Conservation (phyloP, 2,888 invertebrate species). For the Hypena proboscidalis region DNA sequence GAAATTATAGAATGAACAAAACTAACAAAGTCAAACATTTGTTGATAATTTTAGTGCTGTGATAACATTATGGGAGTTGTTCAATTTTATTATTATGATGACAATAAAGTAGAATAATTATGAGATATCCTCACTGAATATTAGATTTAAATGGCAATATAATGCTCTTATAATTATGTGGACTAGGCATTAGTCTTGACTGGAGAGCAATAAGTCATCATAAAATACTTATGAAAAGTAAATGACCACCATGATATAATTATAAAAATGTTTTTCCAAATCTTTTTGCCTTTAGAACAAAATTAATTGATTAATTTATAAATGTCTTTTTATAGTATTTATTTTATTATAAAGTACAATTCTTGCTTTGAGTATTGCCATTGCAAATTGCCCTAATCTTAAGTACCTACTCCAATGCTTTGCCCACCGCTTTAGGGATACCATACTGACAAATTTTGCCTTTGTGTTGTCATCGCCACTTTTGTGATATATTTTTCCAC, state of each 20-base stretch:
- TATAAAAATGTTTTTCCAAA: too few species aligned
- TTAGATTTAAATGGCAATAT: too few species aligned
- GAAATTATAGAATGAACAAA: constrained; percentile 24
- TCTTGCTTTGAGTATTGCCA: constrained; percentile 23
- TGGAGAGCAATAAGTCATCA: too few species aligned
- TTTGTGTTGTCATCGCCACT: constrained; percentile 35
- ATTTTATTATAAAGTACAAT: constrained; percentile 30
- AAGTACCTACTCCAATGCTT: constrained; percentile 39
- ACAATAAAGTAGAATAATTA: constrained; percentile 37
- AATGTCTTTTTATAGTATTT: constrained; percentile 23
- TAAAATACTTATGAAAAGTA: too few species aligned
- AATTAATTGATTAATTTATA: too few species aligned
- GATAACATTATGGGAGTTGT: constrained; percentile 37
- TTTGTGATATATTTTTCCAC: constrained; percentile 42
- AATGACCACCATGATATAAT: too few species aligned
- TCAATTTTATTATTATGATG: constrained; percentile 34
- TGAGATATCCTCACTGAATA: not conserved
- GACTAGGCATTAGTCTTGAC: too few species aligned
- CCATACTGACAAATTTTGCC: constrained; percentile 12
- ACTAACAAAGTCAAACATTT: constrained; percentile 6
- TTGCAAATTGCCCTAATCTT: constrained; percentile 34
- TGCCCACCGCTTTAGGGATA: constrained; percentile 44
- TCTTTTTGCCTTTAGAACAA: too few species aligned
- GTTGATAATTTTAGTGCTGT: constrained; percentile 41
- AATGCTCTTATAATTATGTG: too few species aligned